Base-by-base conservation (phyloP, 2,888 invertebrate species). In the Aphidoletes aphidimyza region DNA sequence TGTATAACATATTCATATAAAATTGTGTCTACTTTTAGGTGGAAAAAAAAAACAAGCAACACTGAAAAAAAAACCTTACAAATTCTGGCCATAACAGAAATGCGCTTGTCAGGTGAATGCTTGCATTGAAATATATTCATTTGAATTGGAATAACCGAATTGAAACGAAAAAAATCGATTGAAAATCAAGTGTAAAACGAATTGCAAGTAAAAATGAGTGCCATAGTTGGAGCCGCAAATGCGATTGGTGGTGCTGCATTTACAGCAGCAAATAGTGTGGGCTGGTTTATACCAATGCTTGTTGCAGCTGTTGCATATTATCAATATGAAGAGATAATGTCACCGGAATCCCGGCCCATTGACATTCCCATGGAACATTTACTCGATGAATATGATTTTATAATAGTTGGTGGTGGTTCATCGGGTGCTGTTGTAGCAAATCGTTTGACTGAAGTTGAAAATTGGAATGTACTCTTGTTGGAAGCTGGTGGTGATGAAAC, bases 401-500 rank as follows among this genome's bases (percentile, higher is more conserved):
- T 97, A 87, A 91, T 96, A 85, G 93, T 97, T 42, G 97, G 97
- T 0, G 95, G 94, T 0, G 97, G 97, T 17, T 97, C 97, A 0
- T 96, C 96, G 88, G 96, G 95, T 22, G 94, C 96, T 0, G 97
- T 96, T 11, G 92, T 97, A 19, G 96, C 97, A 0, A 97, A 95
- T 89, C 92, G 97, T 81, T 89, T 96, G 36, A 94, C 94, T 45
- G 96, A 96, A 89, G 91, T 96, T 30, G 93, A 93, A 86, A 91
- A 94, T 86, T 96, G 95, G 95, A 95, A 93, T 86, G 93, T 96
- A 0, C 90, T 97, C 1, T 90, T 97, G 0, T 88, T 97, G 86
- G 97, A 97, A 90, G 97, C 96, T 0, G 97, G 97, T 0, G 96
- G 95, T 0, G 96, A 97, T 89, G 97, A 97, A 90, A 96, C 96